Evolutionary conservation across 2,113 vertebrate genomes (phyloP).

Genomic region (human): GRCh38 chr4:41287001-41287500

Average conservation of each 20-base stretch:
- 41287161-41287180: conserved; percentile 68
- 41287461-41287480: background rate
- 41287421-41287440: background rate
- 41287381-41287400: background rate
- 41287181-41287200: conserved; percentile 55
- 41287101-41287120: conserved; percentile 51
- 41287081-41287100: conserved; percentile 9
- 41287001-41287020: background rate
- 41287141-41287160: conserved; percentile 45
- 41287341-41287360: conserved; percentile 5
- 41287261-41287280: conserved; percentile 67
- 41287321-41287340: conserved; percentile 49
- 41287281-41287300: conserved; percentile 63
- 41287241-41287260: conserved; percentile 32
- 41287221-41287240: background rate
- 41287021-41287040: background rate
- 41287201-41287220: conserved; percentile 42
- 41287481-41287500: conserved; percentile 10
- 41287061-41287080: background rate
- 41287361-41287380: conserved; percentile 49
- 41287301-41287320: background rate
- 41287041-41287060: background rate
- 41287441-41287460: conserved; percentile 58
- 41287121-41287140: conserved; percentile 54
- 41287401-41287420: background rate